These are phyloP conservation scores for Scaptomyza graminum DNA, from an alignment of 1,140 invertebrate species.

Conservation along the genomic window DNA sequence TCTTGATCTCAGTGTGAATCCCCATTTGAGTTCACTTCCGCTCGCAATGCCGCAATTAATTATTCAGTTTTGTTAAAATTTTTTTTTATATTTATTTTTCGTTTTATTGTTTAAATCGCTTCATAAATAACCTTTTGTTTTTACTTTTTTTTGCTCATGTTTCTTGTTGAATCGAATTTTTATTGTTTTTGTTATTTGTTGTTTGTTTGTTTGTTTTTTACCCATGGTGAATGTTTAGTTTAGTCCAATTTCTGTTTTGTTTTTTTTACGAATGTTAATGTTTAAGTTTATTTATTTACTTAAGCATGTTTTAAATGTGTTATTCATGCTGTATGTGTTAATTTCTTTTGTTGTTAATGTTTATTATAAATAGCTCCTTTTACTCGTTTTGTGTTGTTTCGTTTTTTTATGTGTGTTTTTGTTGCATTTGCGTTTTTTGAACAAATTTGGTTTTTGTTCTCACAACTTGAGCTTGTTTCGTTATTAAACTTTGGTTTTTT, in stretches of 20 bases:
- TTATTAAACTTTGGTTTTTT: constrained; percentile 53
- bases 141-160: constrained; percentile 44
- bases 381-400: constrained; percentile 24
- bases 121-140: constrained; percentile 70
- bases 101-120: constrained; percentile 81
- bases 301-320: constrained; percentile 57
- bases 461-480: constrained; percentile 64
- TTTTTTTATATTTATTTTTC: constrained; percentile 75
- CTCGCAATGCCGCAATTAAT: constrained; percentile 37
- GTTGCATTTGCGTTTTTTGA: constrained; percentile 48
- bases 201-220: constrained; percentile 32
- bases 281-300: constrained; percentile 43
- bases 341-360: constrained; percentile 28
- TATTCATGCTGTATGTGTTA: constrained; percentile 63
- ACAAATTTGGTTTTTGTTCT: constrained; percentile 55
- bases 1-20: constrained; percentile 19
- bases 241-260: constrained; percentile 39
- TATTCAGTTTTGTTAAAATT: constrained; percentile 64
- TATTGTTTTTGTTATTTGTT: constrained; percentile 42
- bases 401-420: constrained; percentile 15
- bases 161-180: constrained; percentile 56
- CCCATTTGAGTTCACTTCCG: constrained; percentile 50
- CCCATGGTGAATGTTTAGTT: constrained; percentile 51
- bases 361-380: constrained; percentile 54
- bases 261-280: constrained; percentile 39